Evolutionary conservation across 2,888 invertebrate species (phyloP).

Genomic region (Trilocha varians): DNA sequence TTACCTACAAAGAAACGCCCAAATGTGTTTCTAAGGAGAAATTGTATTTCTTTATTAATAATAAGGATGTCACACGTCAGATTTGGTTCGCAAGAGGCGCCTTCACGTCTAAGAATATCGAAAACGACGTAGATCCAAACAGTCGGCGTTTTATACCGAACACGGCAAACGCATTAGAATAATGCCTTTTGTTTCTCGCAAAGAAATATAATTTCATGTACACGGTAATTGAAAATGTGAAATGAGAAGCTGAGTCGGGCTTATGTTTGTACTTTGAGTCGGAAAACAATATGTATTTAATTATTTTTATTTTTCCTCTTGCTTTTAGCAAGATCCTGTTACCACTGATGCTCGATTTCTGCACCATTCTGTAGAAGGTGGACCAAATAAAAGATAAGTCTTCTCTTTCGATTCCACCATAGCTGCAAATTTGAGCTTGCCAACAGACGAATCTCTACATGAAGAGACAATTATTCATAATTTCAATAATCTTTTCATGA

Average conservation of each 20-base stretch:
- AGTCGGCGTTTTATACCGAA: constrained; percentile 20
- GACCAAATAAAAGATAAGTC: too few species aligned
- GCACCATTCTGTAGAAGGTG: too few species aligned
- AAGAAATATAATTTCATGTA: neutral
- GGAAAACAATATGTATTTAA: too few species aligned
- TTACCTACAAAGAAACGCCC: too few species aligned
- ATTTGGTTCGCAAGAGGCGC: constrained; percentile 18
- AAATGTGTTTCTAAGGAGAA: neutral
- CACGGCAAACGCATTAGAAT: neutral
- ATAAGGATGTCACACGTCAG: constrained; percentile 15
- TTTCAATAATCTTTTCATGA: too few species aligned
- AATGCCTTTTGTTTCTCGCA: neutral
- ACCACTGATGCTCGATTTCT: too few species aligned
- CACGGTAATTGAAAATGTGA: neutral
- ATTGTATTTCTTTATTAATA: constrained; percentile 4
- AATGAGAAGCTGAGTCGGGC: neutral
- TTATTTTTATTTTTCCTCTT: too few species aligned
- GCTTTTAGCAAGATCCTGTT: too few species aligned
- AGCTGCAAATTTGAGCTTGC: too few species aligned
- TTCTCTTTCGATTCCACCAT: too few species aligned
- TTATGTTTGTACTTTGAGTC: constrained; percentile 4
- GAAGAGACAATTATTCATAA: too few species aligned
- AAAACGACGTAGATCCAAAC: constrained; percentile 34
- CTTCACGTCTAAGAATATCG: constrained; percentile 32
- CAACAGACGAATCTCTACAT: too few species aligned